A percentile compares a stretch with the other conserved stretches of the same genome.
These are phyloP conservation scores for Oligia latruncula DNA, from an alignment of 2,888 invertebrate species.

Conservation along the genomic window DNA sequence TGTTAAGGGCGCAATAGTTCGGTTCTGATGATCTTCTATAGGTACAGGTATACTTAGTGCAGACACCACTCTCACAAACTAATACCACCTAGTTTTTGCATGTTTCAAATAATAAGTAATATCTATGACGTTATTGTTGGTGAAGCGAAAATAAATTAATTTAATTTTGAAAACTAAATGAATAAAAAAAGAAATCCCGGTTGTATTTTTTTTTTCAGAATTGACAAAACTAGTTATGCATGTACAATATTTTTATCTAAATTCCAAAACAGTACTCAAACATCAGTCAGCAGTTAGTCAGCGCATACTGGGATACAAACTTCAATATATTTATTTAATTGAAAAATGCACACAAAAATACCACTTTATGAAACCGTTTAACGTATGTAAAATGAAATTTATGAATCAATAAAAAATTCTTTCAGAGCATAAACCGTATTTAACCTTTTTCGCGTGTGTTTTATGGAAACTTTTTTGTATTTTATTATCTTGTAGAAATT, in stretches of 20 bases:
- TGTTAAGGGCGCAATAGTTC: not conserved
- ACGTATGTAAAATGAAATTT: conserved; percentile 22
- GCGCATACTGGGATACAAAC: not conserved
- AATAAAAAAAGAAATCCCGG: not conserved
- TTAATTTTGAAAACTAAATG: not conserved
- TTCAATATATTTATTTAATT: conserved; percentile 5
- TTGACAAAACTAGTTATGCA: too few relatives aligned
- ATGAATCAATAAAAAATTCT: conserved; percentile 6
- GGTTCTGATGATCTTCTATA: not conserved
- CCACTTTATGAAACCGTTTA: conserved; percentile 4
- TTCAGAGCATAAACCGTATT: not conserved
- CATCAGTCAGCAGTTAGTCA: not conserved
- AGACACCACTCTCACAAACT: not conserved
- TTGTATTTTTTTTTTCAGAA: not conserved
- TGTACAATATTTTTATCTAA: not conserved
- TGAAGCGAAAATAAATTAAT: not conserved
- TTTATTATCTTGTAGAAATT: not conserved
- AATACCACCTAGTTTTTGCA: not conserved
- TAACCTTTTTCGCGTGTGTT: not conserved
- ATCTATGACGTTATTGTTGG: not conserved
- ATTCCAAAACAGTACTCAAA: not conserved
- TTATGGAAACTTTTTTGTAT: not conserved
- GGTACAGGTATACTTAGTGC: not conserved
- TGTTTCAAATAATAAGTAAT: not conserved
- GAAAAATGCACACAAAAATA: not conserved